A percentile compares a stretch with the other conserved stretches of the same genome.
Conservation (phyloP, 2,797 vertebrate species). For the Synanceia verrucosa region DNA sequence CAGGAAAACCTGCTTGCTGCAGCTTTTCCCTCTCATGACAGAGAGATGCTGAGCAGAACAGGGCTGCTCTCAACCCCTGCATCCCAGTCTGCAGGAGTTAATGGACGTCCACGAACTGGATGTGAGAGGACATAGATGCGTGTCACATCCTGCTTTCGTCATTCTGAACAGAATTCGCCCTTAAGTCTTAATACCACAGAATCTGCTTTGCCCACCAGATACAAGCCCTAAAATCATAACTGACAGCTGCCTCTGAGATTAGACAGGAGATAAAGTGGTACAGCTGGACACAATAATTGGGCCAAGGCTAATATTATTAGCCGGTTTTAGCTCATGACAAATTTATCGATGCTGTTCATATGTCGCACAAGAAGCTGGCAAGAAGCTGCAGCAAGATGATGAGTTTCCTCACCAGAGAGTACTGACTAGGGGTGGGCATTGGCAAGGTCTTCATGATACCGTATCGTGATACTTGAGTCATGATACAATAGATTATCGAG, state of each 20-base stretch:
- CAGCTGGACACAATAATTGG: slow-evolving; percentile 23
- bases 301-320: slow-evolving; percentile 2
- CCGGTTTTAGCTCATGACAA: not conserved
- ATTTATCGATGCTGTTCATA: not conserved
- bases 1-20: slow-evolving; percentile 16
- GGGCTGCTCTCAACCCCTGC: slow-evolving; percentile 9
- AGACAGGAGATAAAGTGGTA: slow-evolving; percentile 31
- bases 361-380: not conserved
- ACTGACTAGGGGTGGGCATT: too few relatives aligned
- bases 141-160: slow-evolving; percentile 39
- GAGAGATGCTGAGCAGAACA: slow-evolving; percentile 5
- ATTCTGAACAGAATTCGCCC: slow-evolving; percentile 33
- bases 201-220: slow-evolving; percentile 52
- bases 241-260: slow-evolving; percentile 57
- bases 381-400: not conserved
- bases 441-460: too few relatives aligned
- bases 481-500: too few relatives aligned
- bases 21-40: slow-evolving; percentile 18
- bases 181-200: slow-evolving; percentile 49
- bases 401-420: not conserved
- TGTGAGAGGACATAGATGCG: not conserved
- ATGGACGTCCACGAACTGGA: slow-evolving; percentile 10
- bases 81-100: slow-evolving; percentile 6
- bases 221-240: slow-evolving; percentile 46
- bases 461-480: too few relatives aligned